Base-by-base conservation (phyloP, 2,888 invertebrate species). In the Agrilus mali region DNA sequence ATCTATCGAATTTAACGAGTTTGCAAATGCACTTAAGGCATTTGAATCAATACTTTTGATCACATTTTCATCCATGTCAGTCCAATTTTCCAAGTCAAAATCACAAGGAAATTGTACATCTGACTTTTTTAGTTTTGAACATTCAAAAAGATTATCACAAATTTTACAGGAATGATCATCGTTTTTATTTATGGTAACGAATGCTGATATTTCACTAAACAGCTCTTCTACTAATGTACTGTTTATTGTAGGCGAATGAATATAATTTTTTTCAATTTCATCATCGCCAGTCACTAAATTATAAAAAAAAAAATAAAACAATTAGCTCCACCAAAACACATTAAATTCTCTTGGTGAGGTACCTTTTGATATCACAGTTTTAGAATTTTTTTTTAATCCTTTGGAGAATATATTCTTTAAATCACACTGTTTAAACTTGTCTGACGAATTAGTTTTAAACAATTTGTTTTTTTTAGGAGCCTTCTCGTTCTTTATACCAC, bases 101-200 rank as follows among this genome's bases (percentile, higher is more conserved):
- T 14, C 35, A n/a, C 10, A 16, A 35, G n/a, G 13, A 8, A 15
- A 8, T 13, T 35, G 35, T 16, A 35, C 35, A 12, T 2, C 4
- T 35, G 35, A 33, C 4, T 20, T 42, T 38, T 12, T 34, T 38
- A 46, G 45, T 44, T 53, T 46, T 38, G 55, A 55, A 52, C 74
- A 75, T 33, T 68, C 59, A 50, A 70, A 70, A 15, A 70, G 52
- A 44, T 65, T 63, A 22, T 64, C 55, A 50, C 75, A 76, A 38
- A 71, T 53, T 43, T 64, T 66, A 55, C 75, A 75, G 2, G 13
- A 33, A 6, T 40, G 16, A 16, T 40, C 2, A 22, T 12, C 17
- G 7, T 38, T n/a, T n/a, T n/a, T n/a, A 33, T 14, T 33, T 32
- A 33, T 22, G 5, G 32, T 13, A 35, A 36, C 22, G 20, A 36